phyloP scores from a whole-genome alignment of 2,888 invertebrate genomes.

The Lepidochitona cinerea region DNA sequence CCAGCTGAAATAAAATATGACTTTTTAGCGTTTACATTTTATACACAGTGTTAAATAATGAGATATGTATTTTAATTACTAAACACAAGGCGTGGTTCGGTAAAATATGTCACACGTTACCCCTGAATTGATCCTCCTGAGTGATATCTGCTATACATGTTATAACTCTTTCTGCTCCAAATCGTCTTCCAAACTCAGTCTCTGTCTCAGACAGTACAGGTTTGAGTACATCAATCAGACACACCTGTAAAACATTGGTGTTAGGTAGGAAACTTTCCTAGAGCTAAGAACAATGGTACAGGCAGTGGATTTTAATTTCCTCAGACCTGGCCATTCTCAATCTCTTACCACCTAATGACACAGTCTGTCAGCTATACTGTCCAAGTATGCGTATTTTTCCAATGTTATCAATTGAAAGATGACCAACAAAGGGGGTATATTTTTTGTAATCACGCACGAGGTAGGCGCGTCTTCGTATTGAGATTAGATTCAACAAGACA shows the following conservation, averaged over 20 bases:
- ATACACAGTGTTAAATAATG: background rate
- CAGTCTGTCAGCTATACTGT: too few species aligned
- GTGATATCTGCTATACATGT: background rate
- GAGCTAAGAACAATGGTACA: too few species aligned
- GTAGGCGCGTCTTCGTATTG: too few species aligned
- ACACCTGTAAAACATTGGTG: background rate
- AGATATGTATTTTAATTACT: background rate
- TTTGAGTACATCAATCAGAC: slow-evolving; percentile 3
- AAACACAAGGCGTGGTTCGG: background rate
- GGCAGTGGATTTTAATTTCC: too few species aligned
- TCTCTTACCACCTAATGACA: too few species aligned
- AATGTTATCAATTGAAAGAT: too few species aligned
- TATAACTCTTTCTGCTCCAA: background rate
- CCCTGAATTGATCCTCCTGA: background rate
- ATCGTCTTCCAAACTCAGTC: background rate
- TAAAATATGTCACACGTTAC: background rate
- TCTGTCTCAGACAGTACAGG: background rate
- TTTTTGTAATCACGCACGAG: too few species aligned
- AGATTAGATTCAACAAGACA: too few species aligned
- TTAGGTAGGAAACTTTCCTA: too few species aligned
- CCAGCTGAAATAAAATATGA: background rate
- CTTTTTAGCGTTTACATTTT: background rate
- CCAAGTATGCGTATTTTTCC: too few species aligned
- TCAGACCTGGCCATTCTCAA: too few species aligned
- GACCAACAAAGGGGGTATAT: too few species aligned